Percentiles rank a stretch among this genome's conserved stretches.
These are phyloP conservation scores for Calonectris borealis DNA, from an alignment of 2,113 vertebrate species.

Conservation along the genomic window DNA sequence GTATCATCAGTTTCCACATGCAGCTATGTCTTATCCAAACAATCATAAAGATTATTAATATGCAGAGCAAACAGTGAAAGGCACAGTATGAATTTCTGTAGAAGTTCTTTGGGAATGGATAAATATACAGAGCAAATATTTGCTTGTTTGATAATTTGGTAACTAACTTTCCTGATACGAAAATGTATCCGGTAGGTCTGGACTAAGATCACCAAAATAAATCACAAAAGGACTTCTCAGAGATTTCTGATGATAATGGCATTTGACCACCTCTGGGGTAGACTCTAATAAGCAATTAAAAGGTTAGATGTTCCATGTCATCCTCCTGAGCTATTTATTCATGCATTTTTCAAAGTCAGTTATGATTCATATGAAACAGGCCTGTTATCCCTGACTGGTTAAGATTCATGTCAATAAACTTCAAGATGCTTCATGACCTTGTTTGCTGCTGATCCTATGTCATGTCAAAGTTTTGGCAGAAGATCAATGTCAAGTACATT, in stretches of 20 bases:
- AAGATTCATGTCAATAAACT: slow-evolving; percentile 36
- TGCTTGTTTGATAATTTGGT: background rate
- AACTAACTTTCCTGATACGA: background rate
- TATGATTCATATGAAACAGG: slow-evolving; percentile 13
- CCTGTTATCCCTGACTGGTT: background rate
- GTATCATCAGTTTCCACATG: background rate
- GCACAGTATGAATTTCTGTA: background rate
- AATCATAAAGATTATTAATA: background rate
- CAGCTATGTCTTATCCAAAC: background rate
- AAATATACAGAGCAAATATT: slow-evolving; percentile 25
- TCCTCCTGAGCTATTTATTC: background rate
- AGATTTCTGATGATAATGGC: background rate
- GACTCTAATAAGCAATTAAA: background rate
- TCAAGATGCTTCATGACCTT: slow-evolving; percentile 19
- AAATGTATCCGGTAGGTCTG: background rate
- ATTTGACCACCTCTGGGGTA: background rate
- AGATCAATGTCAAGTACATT: slow-evolving; percentile 24
- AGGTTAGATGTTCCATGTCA: background rate
- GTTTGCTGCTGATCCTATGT: background rate
- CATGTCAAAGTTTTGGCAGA: slow-evolving; percentile 22
- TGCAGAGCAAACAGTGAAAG: slow-evolving; percentile 1
- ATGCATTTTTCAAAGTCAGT: slow-evolving; percentile 25
- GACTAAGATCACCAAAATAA: background rate
- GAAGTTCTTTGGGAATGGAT: background rate
- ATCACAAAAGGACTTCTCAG: background rate